Conservation (phyloP, 2,797 vertebrate genomes). For the Threskiornis aethiopicus region DNA sequence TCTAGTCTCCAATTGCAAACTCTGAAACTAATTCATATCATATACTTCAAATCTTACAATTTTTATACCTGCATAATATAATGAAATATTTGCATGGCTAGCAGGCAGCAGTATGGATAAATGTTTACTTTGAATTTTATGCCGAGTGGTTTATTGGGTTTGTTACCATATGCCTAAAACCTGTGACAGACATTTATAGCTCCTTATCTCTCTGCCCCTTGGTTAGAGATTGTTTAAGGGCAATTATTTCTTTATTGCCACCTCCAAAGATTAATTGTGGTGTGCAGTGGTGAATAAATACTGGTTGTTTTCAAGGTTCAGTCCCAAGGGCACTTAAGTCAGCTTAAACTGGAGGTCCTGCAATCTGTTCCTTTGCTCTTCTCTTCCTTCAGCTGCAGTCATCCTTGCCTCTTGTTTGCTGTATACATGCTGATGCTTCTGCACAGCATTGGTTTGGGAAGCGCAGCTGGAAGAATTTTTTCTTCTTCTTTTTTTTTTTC, state of each 20-base stretch:
- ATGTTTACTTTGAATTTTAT: background rate
- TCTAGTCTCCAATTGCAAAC: background rate
- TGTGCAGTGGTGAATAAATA: background rate
- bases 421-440: background rate
- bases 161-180: background rate
- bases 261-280: background rate
- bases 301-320: background rate
- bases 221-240: background rate
- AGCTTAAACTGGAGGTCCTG: background rate
- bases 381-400: background rate
- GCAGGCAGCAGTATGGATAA: background rate
- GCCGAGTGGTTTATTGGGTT: background rate
- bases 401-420: no score
- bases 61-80: background rate
- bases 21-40: background rate
- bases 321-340: background rate
- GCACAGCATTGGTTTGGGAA: background rate
- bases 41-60: background rate
- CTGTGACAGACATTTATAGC: background rate
- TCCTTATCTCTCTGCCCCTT: background rate
- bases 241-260: background rate
- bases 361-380: background rate
- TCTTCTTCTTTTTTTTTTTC: no score
- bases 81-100: background rate
- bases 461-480: background rate